Conservation (phyloP, 2,888 invertebrate species). For the Aphrophora alni region DNA sequence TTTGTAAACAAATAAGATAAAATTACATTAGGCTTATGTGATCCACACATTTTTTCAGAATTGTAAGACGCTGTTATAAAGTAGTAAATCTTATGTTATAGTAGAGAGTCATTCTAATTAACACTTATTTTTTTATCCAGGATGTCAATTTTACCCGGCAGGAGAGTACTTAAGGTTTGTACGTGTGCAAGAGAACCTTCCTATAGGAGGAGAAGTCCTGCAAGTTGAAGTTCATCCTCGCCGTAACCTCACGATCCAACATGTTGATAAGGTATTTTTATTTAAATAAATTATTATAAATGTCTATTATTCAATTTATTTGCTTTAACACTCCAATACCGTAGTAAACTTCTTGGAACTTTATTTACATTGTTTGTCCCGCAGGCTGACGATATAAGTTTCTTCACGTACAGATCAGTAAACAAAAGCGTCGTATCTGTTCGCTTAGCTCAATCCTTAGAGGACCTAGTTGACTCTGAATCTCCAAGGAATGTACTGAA, state of each 20-base stretch:
- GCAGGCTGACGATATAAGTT: constrained; percentile 72
- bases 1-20: too few relatives aligned
- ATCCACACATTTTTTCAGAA: too few relatives aligned
- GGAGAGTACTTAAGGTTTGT: constrained; percentile 86
- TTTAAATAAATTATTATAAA: background rate
- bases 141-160: constrained; percentile 83
- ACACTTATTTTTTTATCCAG: constrained; percentile 57
- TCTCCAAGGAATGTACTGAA: constrained; percentile 81
- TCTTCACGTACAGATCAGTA: constrained; percentile 75
- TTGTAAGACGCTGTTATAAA: too few relatives aligned
- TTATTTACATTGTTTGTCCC: background rate
- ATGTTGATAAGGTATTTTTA: constrained; percentile 67
- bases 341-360: background rate
- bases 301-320: background rate
- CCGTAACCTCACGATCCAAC: constrained; percentile 72
- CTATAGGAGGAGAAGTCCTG: constrained; percentile 78
- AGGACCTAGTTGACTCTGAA: constrained; percentile 81
- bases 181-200: constrained; percentile 80
- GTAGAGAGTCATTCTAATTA: too few relatives aligned
- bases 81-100: too few relatives aligned
- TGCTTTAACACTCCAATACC: background rate
- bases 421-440: constrained; percentile 81
- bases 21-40: too few relatives aligned
- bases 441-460: constrained; percentile 76
- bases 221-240: constrained; percentile 84